Percentiles rank a stretch among this genome's conserved stretches.
Conservation (phyloP, 2,888 invertebrate species). For the Panzeria rudis region DNA sequence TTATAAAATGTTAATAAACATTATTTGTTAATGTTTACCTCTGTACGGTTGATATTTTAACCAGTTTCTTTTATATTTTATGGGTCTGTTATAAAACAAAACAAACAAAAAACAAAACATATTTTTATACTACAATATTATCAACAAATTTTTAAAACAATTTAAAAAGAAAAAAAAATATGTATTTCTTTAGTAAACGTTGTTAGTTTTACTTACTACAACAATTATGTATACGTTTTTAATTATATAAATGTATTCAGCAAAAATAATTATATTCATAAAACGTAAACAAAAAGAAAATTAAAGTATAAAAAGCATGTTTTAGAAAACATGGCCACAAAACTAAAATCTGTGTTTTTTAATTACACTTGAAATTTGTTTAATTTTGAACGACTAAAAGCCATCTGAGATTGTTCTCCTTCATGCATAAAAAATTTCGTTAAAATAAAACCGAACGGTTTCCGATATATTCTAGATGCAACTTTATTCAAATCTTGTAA, state of each 20-base stretch:
- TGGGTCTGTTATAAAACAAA: slow-evolving; percentile 25
- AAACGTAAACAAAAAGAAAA: slow-evolving; percentile 37
- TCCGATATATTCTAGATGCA: too few species aligned
- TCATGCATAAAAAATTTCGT: too few species aligned
- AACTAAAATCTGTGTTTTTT: slow-evolving; percentile 27
- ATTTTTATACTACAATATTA: slow-evolving; percentile 51
- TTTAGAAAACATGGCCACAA: slow-evolving; percentile 46
- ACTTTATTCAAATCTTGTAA: too few species aligned
- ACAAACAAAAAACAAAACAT: background rate
- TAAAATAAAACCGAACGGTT: too few species aligned
- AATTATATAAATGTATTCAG: slow-evolving; percentile 40
- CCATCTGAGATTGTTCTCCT: too few species aligned
- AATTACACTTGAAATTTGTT: background rate
- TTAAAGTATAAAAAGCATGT: slow-evolving; percentile 43
- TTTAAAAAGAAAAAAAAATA: slow-evolving; percentile 23
- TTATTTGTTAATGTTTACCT: slow-evolving; percentile 20
- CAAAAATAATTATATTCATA: slow-evolving; percentile 43
- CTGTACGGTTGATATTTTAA: slow-evolving; percentile 35
- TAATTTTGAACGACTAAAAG: too few species aligned
- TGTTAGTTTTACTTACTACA: slow-evolving; percentile 29
- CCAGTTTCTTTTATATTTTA: slow-evolving; percentile 50
- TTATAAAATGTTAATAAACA: slow-evolving; percentile 21
- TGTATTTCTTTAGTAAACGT: slow-evolving; percentile 23
- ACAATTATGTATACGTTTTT: slow-evolving; percentile 22
- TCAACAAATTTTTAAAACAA: slow-evolving; percentile 28